phyloP scores from a whole-genome alignment of 1,140 invertebrate genomes.

The Papilio polyxenes region DNA sequence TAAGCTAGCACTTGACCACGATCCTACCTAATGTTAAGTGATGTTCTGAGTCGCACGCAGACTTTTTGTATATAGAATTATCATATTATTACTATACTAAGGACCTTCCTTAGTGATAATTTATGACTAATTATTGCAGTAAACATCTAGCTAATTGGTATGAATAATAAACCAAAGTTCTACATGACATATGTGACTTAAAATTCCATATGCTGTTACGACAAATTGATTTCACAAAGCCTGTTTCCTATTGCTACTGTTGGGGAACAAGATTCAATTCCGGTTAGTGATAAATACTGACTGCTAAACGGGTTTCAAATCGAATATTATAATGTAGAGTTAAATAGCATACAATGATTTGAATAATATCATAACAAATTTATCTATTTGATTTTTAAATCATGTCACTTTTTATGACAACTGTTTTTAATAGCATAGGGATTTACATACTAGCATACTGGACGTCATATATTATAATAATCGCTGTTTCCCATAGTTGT shows the following conservation, averaged over 20 bases:
- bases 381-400: background rate
- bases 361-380: background rate
- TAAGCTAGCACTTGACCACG: no score
- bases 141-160: background rate
- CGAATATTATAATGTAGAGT: background rate
- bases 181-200: background rate
- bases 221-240: conserved; percentile 16
- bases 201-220: background rate
- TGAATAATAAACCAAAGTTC: background rate
- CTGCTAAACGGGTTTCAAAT: conserved; percentile 1
- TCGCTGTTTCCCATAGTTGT: no score
- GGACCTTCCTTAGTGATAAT: background rate
- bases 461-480: no score
- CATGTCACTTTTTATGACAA: no score
- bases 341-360: background rate
- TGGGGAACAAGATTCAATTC: conserved; percentile 16
- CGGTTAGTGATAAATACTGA: conserved; percentile 1
- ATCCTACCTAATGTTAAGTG: no score
- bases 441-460: no score
- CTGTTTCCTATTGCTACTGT: conserved; percentile 1
- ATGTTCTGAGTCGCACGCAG: no score
- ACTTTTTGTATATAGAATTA: no score
- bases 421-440: no score
- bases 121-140: background rate
- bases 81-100: background rate